Evolutionary conservation across 2,113 vertebrate genomes (phyloP).

Genomic region (Girardinichthys multiradiatus): DNA sequence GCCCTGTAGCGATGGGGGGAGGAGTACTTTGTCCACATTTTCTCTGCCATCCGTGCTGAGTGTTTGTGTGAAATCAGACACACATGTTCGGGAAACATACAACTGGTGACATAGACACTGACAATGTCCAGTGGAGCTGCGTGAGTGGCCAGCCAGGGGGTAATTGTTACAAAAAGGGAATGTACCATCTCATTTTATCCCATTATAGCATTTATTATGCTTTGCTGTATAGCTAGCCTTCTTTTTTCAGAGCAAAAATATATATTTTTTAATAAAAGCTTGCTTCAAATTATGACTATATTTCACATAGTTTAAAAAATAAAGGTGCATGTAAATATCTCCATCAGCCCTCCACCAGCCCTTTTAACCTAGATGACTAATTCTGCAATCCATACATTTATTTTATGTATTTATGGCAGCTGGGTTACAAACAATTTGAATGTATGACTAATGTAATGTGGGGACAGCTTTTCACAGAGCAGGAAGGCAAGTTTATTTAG

Average conservation of each 20-base stretch:
- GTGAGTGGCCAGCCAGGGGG: constrained; percentile 56
- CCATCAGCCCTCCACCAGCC: background rate
- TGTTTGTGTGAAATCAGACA: constrained; percentile 26
- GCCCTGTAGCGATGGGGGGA: constrained; percentile 64
- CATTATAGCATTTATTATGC: constrained; percentile 35
- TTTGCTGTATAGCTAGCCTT: constrained; percentile 6
- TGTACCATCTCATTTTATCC: constrained; percentile 60
- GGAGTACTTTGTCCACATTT: constrained; percentile 62
- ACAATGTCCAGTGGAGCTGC: constrained; percentile 51
- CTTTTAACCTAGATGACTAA: background rate
- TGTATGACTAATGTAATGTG: background rate
- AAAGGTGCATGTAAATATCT: background rate
- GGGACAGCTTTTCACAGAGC: background rate
- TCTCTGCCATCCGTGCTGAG: constrained; percentile 55
- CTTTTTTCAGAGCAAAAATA: background rate
- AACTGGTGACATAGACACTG: constrained; percentile 64
- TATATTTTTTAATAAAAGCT: constrained; percentile 14
- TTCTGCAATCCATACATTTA: background rate
- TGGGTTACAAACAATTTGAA: constrained; percentile 2
- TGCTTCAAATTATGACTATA: background rate
- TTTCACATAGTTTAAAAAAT: background rate
- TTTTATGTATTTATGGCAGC: background rate
- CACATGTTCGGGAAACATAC: constrained; percentile 45
- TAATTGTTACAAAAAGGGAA: constrained; percentile 46
- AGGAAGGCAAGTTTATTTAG: background rate